phyloP scores from a whole-genome alignment of 53 echinoderm and acorn worm genomes.

The Stichopus horrens region DNA sequence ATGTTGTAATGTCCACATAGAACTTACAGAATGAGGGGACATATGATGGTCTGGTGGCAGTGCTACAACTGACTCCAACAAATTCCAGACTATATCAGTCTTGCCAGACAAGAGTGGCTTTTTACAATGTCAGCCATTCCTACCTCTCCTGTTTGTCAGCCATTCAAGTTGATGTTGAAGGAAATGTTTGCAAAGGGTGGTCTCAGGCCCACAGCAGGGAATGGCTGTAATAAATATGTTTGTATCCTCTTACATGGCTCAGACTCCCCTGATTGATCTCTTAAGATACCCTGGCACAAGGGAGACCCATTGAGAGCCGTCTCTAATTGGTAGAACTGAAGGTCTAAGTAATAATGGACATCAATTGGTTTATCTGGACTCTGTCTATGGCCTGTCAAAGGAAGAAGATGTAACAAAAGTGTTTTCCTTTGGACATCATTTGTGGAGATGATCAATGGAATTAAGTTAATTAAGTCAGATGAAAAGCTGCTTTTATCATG shows the following conservation, averaged over 20 bases:
- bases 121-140: too few species aligned
- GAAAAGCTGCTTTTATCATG: not conserved
- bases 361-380: not conserved
- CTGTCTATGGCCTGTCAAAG: not conserved
- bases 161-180: too few species aligned
- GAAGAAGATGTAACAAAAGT: not conserved
- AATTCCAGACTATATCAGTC: too few species aligned
- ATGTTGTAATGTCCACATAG: too few species aligned
- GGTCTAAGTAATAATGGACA: slow-evolving; percentile 29
- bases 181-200: too few species aligned
- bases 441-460: not conserved
- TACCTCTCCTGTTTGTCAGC: too few species aligned
- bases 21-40: too few species aligned
- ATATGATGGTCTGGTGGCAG: too few species aligned
- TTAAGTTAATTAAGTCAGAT: not conserved
- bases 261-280: not conserved
- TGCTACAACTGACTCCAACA: too few species aligned
- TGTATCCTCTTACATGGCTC: not conserved
- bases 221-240: not conserved
- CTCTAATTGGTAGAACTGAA: slow-evolving; percentile 8
- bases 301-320: not conserved
- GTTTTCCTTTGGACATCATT: not conserved
- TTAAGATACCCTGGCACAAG: not conserved
- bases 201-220: too few species aligned
- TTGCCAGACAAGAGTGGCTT: too few species aligned